Conservation (phyloP, 2,113 vertebrate species). For the Montifringilla adamsi region DNA sequence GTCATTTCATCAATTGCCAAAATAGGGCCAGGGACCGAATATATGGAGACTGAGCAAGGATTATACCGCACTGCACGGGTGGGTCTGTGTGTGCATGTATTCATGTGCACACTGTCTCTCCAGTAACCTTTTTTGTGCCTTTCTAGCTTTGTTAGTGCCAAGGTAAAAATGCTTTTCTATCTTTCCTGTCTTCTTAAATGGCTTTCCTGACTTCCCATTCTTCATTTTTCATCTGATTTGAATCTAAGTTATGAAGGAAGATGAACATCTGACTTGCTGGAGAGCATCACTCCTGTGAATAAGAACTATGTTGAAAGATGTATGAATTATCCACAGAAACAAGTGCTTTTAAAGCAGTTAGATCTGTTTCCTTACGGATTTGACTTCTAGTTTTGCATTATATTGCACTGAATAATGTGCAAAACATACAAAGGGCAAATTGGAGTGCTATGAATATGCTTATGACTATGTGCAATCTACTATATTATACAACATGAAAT, state of each 20-base stretch:
- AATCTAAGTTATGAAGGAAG: neutral
- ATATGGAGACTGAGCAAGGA: accelerated
- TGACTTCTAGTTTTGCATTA: neutral
- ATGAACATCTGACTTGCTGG: neutral
- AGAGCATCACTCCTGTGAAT: neutral
- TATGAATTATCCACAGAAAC: neutral
- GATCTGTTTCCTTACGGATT: neutral
- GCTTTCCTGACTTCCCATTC: neutral
- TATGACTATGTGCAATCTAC: neutral
- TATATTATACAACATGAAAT: neutral
- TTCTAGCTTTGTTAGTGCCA: neutral
- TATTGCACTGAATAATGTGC: neutral
- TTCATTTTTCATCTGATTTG: constrained; percentile 10
- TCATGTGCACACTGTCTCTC: neutral
- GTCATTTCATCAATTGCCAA: neutral
- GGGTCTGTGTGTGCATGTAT: neutral
- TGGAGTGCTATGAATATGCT: neutral
- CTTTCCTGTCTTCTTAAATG: neutral
- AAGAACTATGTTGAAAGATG: neutral
- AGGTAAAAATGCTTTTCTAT: neutral
- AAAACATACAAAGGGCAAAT: neutral
- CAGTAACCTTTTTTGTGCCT: neutral
- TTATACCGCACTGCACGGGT: accelerated
- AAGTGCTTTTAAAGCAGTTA: neutral
- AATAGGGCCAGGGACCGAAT: neutral